These are phyloP conservation scores for Enhydra lutris DNA, from an alignment of 2,113 vertebrate genomes.

Conservation along the genomic window DNA sequence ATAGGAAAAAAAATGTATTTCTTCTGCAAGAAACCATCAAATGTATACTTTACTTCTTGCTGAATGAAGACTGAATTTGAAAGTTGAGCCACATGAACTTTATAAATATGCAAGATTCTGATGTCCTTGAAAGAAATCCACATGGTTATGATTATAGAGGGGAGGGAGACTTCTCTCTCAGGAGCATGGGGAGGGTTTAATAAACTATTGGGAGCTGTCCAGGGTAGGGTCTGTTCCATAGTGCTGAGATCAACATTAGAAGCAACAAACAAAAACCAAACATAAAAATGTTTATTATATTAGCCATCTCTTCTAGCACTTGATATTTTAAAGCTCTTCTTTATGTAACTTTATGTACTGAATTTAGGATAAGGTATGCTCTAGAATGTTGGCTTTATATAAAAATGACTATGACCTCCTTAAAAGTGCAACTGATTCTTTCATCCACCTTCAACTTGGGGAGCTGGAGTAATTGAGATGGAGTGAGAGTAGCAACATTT, in stretches of 20 bases:
- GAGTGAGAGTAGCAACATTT: background rate
- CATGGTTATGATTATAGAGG: background rate
- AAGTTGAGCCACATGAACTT: background rate
- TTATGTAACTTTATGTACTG: background rate
- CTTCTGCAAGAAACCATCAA: background rate
- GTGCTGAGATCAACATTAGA: background rate
- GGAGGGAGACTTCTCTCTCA: background rate
- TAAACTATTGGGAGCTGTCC: background rate
- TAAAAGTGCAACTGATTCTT: background rate
- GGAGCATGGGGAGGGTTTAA: background rate
- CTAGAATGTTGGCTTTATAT: background rate
- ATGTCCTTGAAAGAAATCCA: conserved; percentile 2
- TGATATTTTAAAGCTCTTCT: background rate
- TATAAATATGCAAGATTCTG: conserved; percentile 24
- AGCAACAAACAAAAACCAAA: background rate
- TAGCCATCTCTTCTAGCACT: background rate
- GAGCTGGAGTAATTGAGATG: background rate
- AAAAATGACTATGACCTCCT: background rate
- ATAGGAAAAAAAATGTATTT: conserved; percentile 4
- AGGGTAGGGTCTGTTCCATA: background rate
- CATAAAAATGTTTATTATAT: background rate
- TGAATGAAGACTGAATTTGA: conserved; percentile 24
- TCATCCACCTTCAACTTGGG: background rate
- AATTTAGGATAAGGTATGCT: background rate
- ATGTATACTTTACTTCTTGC: background rate